phyloP scores from a whole-genome alignment of 2,113 vertebrate genomes.

The Phainopepla nitens region DNA sequence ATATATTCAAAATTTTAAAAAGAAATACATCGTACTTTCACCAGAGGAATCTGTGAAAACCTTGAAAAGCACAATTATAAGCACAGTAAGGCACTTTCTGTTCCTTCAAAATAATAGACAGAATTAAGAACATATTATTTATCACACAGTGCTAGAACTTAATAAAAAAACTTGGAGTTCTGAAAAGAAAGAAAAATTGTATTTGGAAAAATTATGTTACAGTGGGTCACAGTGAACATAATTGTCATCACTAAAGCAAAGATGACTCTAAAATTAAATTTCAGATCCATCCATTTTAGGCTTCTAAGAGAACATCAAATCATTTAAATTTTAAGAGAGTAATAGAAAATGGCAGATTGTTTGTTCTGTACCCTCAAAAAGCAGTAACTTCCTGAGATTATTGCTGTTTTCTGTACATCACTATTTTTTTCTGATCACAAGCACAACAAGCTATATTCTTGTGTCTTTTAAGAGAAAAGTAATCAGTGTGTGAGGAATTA shows the following conservation, averaged over 20 bases:
- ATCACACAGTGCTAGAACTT: not conserved
- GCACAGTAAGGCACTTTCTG: not conserved
- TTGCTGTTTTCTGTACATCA: not conserved
- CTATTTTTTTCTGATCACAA: not conserved
- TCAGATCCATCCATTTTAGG: not conserved
- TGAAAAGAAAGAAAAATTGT: not conserved
- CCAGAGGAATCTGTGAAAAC: not conserved
- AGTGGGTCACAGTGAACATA: not conserved
- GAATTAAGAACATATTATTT: not conserved
- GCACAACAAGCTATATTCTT: not conserved
- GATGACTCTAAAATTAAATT: not conserved
- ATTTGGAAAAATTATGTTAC: not conserved
- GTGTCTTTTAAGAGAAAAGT: not conserved
- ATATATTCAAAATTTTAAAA: not conserved
- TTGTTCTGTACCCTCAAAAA: not conserved
- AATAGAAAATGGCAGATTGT: not conserved
- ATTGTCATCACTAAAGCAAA: not conserved
- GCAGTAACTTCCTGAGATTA: not conserved
- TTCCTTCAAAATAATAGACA: not conserved
- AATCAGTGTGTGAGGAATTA: not conserved
- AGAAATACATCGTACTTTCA: rapidly evolving
- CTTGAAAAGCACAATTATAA: not conserved
- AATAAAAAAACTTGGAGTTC: not conserved
- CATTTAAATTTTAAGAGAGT: not conserved
- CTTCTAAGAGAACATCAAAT: not conserved